Conservation (phyloP, 2,113 vertebrate species). For the Eubucco bourcierii region DNA sequence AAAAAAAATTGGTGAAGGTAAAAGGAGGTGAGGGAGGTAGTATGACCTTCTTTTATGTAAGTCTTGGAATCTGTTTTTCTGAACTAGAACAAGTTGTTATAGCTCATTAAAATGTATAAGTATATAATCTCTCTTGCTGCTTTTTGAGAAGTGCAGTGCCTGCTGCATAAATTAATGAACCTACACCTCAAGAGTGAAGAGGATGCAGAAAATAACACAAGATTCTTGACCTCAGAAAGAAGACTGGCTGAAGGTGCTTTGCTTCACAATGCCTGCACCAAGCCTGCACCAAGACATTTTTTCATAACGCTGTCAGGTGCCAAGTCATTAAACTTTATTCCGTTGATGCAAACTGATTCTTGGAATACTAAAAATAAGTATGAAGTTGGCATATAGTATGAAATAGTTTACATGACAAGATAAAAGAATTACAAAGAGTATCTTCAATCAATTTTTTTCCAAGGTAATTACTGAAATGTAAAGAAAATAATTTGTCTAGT, state of each 20-base stretch:
- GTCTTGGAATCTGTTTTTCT: not conserved
- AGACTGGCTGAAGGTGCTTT: not conserved
- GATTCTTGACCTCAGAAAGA: not conserved
- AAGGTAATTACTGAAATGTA: not conserved
- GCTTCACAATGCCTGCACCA: not conserved
- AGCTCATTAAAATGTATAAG: not conserved
- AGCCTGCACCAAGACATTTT: not conserved
- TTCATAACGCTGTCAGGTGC: not conserved
- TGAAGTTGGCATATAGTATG: not conserved
- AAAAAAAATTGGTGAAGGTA: not conserved
- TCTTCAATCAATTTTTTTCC: not conserved
- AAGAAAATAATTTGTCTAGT: not conserved
- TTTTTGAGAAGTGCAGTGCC: not conserved
- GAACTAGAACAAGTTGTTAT: not conserved
- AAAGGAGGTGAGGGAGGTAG: not conserved
- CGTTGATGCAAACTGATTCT: not conserved
- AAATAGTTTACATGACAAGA: not conserved
- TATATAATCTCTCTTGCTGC: not conserved
- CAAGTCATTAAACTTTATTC: not conserved
- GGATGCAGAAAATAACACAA: not conserved
- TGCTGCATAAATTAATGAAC: not conserved
- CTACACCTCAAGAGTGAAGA: not conserved
- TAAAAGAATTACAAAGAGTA: not conserved
- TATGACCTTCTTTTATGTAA: not conserved
- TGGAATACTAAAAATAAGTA: not conserved